Evolutionary conservation across 2,888 invertebrate genomes (phyloP).

Genomic region (Nineta flava): DNA sequence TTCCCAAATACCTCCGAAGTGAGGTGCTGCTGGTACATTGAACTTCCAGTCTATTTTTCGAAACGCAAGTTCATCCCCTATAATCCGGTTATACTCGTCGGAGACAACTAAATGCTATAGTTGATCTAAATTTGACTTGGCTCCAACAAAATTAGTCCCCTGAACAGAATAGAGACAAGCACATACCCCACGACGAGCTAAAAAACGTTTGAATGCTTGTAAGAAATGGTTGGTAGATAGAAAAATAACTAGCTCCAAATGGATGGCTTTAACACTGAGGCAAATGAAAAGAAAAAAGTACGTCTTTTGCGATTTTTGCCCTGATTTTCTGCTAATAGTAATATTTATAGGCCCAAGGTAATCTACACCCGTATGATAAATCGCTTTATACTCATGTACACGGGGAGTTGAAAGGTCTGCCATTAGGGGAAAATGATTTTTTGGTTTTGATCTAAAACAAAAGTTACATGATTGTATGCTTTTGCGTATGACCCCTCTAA

Average conservation of each 20-base stretch:
- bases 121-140: too few relatives aligned
- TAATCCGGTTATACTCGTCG: too few relatives aligned
- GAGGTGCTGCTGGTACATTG: too few relatives aligned
- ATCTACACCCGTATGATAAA: neutral
- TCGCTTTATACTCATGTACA: neutral
- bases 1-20: too few relatives aligned
- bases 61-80: too few relatives aligned
- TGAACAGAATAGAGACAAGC: too few relatives aligned
- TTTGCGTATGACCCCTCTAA: neutral
- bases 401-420: neutral
- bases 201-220: neutral
- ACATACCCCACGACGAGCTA: neutral
- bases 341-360: neutral
- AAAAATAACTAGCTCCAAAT: neutral
- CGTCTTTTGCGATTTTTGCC: neutral
- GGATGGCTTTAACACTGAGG: neutral
- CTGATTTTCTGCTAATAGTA: neutral
- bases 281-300: neutral
- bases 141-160: too few relatives aligned
- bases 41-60: too few relatives aligned
- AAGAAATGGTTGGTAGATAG: neutral
- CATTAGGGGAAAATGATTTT: neutral
- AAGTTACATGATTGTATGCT: neutral
- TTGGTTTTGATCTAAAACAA: neutral
- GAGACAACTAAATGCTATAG: too few relatives aligned